These are phyloP conservation scores for Diadegma fenestrale DNA, from an alignment of 2,888 invertebrate genomes.

Conservation along the genomic window DNA sequence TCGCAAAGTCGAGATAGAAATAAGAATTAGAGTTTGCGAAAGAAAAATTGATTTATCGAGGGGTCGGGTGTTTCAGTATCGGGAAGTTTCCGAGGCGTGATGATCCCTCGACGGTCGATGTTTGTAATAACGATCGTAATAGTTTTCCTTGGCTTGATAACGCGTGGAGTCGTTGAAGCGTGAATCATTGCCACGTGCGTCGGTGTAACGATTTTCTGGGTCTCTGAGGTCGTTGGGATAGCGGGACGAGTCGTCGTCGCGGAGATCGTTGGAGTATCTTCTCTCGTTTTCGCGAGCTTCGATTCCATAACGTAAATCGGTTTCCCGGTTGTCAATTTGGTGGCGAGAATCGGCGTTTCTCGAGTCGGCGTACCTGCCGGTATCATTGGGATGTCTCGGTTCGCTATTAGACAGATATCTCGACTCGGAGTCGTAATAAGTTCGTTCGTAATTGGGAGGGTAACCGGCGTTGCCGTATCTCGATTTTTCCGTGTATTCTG, in stretches of 20 bases:
- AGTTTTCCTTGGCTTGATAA: constrained; percentile 81
- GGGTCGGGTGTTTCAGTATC: constrained; percentile 78
- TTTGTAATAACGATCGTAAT: constrained; percentile 84
- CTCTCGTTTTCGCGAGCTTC: constrained; percentile 76
- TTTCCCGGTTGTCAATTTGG: constrained; percentile 72
- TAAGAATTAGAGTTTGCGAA: background rate
- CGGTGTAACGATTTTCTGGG: constrained; percentile 73
- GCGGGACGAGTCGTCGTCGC: constrained; percentile 73
- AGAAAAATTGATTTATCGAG: background rate
- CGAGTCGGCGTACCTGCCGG: constrained; percentile 68
- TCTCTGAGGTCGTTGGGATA: constrained; percentile 76
- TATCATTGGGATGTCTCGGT: constrained; percentile 69
- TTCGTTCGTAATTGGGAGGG: constrained; percentile 73
- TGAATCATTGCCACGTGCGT: constrained; percentile 58
- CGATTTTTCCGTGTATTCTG: constrained; percentile 77
- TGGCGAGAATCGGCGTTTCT: constrained; percentile 66
- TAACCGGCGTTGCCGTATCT: constrained; percentile 78
- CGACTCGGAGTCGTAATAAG: constrained; percentile 71
- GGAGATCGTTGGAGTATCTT: constrained; percentile 71
- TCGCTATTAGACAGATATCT: constrained; percentile 73
- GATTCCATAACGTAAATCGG: constrained; percentile 74
- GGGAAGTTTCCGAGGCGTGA: constrained; percentile 80
- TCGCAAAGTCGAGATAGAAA: background rate
- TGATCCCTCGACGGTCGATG: constrained; percentile 83
- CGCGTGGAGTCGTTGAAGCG: constrained; percentile 73